Base-by-base conservation (phyloP, 2,797 vertebrate species). In the Ctenopoma multispine region DNA sequence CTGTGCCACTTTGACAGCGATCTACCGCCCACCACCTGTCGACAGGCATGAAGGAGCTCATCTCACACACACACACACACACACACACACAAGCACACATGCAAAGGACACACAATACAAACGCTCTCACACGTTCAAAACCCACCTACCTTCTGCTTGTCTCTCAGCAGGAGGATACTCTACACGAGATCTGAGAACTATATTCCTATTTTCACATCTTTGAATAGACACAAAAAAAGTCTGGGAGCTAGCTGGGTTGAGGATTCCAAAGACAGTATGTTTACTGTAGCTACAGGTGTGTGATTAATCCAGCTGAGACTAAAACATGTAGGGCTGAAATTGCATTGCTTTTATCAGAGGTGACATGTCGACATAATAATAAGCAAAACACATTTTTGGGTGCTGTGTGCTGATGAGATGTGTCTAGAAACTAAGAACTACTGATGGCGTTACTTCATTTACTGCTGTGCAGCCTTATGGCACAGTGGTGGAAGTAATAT, bases 21-120 rank as follows among this genome's bases (percentile, higher is more conserved):
- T 91, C 85, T 74, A 67, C 92, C 88, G 83, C 92, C 93, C 89
- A 93, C 92, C 54, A 80, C 82, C 87, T 92, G 91, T 89, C 90
- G 73, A 83, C 86, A 85, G 77, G 83, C 90, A 89, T 82, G 83
- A 86, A 89, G 84, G 72, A 89, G 81, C 90, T 71, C 75, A 13
- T 79, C 85, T 84, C 89, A 80, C 88, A 85, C 82, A 66, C 79
- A 64, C 56, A 81, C 81, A 80, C 86, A 86, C 80, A 84, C 43
- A 17, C 88, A 80, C 87, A 86, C 80, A 63, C n/a, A n/a, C 79
- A 67, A 54, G 80, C 83, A 80, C 87, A 86, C 80, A 86, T 43
- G 67, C 77, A 77, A 46, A 72, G 46, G 71, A 88, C 83, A 68
- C 89, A 87, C 90, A 89, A 89, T 82, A 70, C 65, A 82, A 84